These are phyloP conservation scores for Bemisia tabaci DNA, from an alignment of 1,140 invertebrate genomes.

Conservation along the genomic window DNA sequence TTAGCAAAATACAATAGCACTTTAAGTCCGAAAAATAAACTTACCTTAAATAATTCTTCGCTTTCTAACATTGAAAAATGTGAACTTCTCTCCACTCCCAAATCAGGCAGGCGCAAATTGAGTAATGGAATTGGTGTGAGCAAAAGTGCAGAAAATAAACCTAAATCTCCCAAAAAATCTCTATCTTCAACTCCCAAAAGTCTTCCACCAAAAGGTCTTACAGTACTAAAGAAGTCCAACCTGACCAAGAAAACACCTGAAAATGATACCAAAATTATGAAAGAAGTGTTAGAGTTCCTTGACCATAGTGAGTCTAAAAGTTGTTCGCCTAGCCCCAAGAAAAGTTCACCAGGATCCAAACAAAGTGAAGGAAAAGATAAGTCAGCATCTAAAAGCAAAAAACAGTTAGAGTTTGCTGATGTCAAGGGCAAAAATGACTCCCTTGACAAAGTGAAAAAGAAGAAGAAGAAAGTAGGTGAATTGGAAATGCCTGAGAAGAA, in stretches of 20 bases:
- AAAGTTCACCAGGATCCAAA: background rate
- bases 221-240: background rate
- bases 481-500: background rate
- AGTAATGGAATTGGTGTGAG: no score
- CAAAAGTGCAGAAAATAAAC: background rate
- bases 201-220: background rate
- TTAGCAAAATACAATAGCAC: background rate
- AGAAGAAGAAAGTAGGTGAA: background rate
- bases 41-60: background rate
- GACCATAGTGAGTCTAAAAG: background rate
- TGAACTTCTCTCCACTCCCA: background rate
- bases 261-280: background rate
- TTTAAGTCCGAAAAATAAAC: background rate
- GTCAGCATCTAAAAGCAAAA: background rate
- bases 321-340: background rate
- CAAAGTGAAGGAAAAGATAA: background rate
- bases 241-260: background rate
- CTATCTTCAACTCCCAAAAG: background rate
- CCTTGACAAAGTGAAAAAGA: no score
- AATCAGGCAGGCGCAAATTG: no score
- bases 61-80: background rate
- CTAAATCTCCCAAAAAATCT: background rate
- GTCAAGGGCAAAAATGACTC: background rate
- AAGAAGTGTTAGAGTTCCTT: background rate
- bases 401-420: background rate